These are phyloP conservation scores for Zapus hudsonius DNA, from an alignment of 2,113 vertebrate species.

Conservation along the genomic window DNA sequence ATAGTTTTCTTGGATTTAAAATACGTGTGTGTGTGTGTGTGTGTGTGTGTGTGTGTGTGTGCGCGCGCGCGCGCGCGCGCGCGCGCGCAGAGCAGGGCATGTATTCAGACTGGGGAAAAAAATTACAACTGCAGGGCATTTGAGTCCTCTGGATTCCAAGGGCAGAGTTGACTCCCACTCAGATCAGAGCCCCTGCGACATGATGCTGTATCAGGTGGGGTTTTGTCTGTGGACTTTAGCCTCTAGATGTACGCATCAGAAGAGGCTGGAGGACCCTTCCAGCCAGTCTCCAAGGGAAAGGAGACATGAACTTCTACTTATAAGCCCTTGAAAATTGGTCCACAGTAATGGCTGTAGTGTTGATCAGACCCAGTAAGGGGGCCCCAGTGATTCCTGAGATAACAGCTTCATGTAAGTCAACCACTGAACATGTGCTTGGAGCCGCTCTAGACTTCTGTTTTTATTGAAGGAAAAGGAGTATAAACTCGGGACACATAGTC, in stretches of 20 bases:
- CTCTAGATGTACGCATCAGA: conserved; percentile 80
- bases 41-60: no score
- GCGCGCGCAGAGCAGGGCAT: conserved; percentile 48
- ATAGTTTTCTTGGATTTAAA: conserved; percentile 76
- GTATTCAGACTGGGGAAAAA: conserved; percentile 62
- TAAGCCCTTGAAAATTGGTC: conserved; percentile 84
- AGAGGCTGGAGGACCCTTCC: conserved; percentile 81
- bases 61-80: no score
- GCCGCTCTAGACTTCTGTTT: conserved; percentile 81
- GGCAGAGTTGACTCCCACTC: conserved; percentile 76
- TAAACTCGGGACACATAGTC: conserved; percentile 80
- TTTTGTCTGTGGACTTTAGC: conserved; percentile 80
- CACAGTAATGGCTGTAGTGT: conserved; percentile 82
- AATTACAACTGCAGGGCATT: conserved; percentile 79
- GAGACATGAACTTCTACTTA: conserved; percentile 82
- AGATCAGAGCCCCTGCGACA: conserved; percentile 45
- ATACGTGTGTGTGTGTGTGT: neutral
- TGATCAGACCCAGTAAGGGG: conserved; percentile 83
- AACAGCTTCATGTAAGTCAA: conserved; percentile 84
- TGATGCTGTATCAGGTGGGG: conserved; percentile 73
- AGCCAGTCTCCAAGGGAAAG: conserved; percentile 75
- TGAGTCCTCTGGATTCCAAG: conserved; percentile 68
- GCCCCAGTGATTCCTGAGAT: conserved; percentile 81
- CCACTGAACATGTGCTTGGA: conserved; percentile 83
- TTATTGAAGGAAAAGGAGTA: conserved; percentile 83